Conservation (phyloP, 2,113 vertebrate species). For the Felis catus region F.catus_Fca126_mat1.0 CM031412.1:61048001-61048500, state of each 20-base stretch:
- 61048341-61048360: background rate
- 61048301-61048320: background rate
- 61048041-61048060: background rate
- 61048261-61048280: constrained; percentile 21
- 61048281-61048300: background rate
- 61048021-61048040: background rate
- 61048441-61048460: background rate
- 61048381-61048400: background rate
- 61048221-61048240: background rate
- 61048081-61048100: background rate
- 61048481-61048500: background rate
- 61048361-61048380: background rate
- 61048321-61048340: background rate
- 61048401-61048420: background rate
- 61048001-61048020: background rate
- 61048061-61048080: constrained; percentile 1
- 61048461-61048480: background rate
- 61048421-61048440: background rate
- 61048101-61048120: constrained; percentile 34
- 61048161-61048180: constrained; percentile 50
- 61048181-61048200: background rate
- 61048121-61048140: constrained; percentile 18
- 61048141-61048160: background rate
- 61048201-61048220: constrained; percentile 14
- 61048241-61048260: background rate